Conservation (phyloP, 1,140 invertebrate species). For the Hyles vespertilio region DNA sequence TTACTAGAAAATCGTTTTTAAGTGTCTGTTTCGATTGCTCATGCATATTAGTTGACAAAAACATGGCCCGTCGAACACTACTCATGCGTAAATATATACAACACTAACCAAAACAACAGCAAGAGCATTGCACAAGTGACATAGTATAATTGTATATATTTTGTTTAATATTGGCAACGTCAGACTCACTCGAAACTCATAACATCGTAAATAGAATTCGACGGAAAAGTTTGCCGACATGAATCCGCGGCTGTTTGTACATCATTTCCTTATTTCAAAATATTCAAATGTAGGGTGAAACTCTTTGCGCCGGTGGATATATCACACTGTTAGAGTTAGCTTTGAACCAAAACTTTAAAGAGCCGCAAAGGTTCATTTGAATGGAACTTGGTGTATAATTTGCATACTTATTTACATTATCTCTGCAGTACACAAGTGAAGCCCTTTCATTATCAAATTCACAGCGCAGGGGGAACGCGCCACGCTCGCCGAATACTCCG, state of each 20-base stretch:
- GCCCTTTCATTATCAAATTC: conserved; percentile 72
- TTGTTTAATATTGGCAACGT: conserved; percentile 15
- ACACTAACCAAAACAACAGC: no score
- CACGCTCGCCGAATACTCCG: conserved; percentile 56
- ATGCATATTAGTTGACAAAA: no score
- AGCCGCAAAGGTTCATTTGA: conserved; percentile 67
- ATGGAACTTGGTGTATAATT: conserved; percentile 67
- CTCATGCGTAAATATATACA: no score
- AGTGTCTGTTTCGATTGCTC: no score
- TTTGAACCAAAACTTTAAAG: conserved; percentile 60
- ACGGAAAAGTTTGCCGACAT: conserved; percentile 34
- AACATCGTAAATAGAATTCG: conserved; percentile 31
- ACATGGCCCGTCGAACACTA: no score
- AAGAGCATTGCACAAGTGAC: no score
- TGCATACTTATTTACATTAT: conserved; percentile 75
- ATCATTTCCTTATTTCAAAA: conserved; percentile 47
- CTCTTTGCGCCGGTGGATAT: conserved; percentile 32
- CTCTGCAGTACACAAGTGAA: conserved; percentile 70
- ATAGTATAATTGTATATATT: not conserved
- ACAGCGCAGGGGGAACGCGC: conserved; percentile 44
- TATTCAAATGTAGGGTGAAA: conserved; percentile 42
- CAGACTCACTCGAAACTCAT: conserved; percentile 24
- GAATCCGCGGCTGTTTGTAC: conserved; percentile 36
- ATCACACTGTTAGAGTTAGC: conserved; percentile 41
- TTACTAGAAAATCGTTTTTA: no score